Evolutionary conservation across 2,113 vertebrate species (phyloP).

Genomic region (Protobothrops flavoviridis): DNA sequence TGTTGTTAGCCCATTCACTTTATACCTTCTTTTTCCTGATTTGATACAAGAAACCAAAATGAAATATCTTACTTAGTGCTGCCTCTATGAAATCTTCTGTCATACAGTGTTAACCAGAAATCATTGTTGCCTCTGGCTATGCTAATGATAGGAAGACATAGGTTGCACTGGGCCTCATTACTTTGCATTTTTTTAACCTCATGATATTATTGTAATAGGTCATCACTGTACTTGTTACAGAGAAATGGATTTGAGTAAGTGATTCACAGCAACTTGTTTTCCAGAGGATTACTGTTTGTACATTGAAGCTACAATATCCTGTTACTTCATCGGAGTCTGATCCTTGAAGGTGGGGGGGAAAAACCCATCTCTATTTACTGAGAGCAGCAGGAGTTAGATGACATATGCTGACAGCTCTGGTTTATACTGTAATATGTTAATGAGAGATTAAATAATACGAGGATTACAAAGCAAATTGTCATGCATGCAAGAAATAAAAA

Average conservation of each 20-base stretch:
- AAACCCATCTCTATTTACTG: constrained; percentile 26
- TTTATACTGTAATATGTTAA: constrained; percentile 44
- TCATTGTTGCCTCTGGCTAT: constrained; percentile 61
- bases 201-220: constrained; percentile 66
- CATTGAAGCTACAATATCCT: constrained; percentile 42
- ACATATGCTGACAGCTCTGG: constrained; percentile 8
- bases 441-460: constrained; percentile 28
- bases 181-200: constrained; percentile 59
- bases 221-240: constrained; percentile 63
- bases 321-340: constrained; percentile 44
- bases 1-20: constrained; percentile 2
- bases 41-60: constrained; percentile 14
- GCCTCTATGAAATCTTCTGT: constrained; percentile 53
- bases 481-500: neutral
- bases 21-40: neutral
- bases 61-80: constrained; percentile 52
- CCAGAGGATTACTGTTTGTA: constrained; percentile 47
- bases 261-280: constrained; percentile 55
- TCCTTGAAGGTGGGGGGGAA: neutral
- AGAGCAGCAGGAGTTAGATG: constrained; percentile 12
- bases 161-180: constrained; percentile 68
- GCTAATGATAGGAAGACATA: constrained; percentile 51
- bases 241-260: constrained; percentile 56
- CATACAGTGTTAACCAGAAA: constrained; percentile 58
- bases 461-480: neutral